Evolutionary conservation across 2,888 invertebrate species (phyloP).

Genomic region (Cepaea hortensis): DNA sequence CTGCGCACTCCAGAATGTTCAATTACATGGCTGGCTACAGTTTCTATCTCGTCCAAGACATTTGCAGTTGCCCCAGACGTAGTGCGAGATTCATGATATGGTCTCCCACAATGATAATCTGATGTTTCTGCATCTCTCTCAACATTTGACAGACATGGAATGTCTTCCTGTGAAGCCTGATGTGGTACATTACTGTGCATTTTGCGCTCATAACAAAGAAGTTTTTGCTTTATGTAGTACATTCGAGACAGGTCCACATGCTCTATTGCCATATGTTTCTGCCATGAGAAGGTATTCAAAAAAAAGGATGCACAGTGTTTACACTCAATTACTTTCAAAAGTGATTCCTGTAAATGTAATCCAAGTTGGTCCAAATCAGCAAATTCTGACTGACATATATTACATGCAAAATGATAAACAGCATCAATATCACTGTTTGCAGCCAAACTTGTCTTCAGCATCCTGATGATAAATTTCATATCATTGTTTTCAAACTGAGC

Average conservation of each 20-base stretch:
- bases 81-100: background rate
- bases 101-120: background rate
- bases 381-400: conserved; percentile 31
- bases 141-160: background rate
- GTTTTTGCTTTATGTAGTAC: conserved; percentile 18
- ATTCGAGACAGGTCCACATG: background rate
- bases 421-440: background rate
- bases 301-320: conserved; percentile 34
- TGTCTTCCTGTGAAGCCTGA: no score
- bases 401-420: conserved; percentile 16
- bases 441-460: background rate
- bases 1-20: no score
- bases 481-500: conserved; percentile 16
- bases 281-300: conserved; percentile 33
- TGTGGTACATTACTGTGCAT: background rate
- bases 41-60: background rate
- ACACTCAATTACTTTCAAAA: conserved; percentile 36
- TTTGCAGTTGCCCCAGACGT: background rate
- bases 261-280: conserved; percentile 32
- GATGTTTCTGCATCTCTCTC: background rate
- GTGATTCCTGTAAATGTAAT: conserved; percentile 22
- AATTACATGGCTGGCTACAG: background rate
- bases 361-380: background rate
- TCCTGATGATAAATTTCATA: conserved; percentile 11
- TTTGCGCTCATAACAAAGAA: conserved; percentile 21